phyloP scores from a whole-genome alignment of 2,113 vertebrate genomes.

The Corydoras sp. region DNA sequence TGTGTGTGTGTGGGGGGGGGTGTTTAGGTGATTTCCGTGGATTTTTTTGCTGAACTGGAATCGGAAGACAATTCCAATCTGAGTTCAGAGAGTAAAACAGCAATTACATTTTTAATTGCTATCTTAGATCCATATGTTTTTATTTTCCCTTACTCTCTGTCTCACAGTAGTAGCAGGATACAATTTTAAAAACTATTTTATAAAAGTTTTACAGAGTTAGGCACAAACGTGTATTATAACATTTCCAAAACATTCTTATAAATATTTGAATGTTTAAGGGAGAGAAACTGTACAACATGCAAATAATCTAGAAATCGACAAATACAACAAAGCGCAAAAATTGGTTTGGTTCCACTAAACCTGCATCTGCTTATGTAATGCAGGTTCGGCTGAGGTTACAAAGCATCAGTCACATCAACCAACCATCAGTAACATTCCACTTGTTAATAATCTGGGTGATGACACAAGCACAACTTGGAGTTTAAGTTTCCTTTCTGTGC shows the following conservation, averaged over 20 bases:
- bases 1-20: slow-evolving; percentile 15
- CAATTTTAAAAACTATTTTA: too few species aligned
- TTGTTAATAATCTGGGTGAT: slow-evolving; percentile 10
- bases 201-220: too few species aligned
- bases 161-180: background rate
- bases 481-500: too few species aligned
- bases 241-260: too few species aligned
- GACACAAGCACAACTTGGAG: background rate
- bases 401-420: background rate
- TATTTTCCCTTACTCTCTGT: background rate
- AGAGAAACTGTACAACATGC: too few species aligned
- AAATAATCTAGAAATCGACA: too few species aligned
- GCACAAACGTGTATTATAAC: too few species aligned
- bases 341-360: background rate
- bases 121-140: background rate
- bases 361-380: background rate
- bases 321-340: too few species aligned
- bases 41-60: background rate
- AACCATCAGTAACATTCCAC: slow-evolving; percentile 16
- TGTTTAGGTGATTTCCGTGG: background rate
- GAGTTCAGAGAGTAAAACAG: background rate
- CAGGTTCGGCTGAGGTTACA: background rate
- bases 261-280: too few species aligned
- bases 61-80: background rate
- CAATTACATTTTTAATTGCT: background rate